phyloP scores from a whole-genome alignment of 2,888 invertebrate genomes.

The Formica aserva region DNA sequence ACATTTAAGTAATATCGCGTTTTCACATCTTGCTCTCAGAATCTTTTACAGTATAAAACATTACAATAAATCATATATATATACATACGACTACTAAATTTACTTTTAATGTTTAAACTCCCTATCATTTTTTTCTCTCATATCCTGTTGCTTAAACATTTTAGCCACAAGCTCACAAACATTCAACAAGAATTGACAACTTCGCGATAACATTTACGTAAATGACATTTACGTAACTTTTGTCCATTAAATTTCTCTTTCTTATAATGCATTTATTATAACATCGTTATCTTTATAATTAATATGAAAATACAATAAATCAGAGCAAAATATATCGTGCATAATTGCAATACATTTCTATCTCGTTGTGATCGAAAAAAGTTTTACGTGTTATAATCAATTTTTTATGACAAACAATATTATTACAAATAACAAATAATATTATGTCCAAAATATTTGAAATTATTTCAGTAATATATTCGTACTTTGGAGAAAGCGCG shows the following conservation, averaged over 20 bases:
- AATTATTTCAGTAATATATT: not conserved
- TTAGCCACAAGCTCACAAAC: not conserved
- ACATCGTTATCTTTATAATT: not conserved
- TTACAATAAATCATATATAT: slow-evolving; percentile 25
- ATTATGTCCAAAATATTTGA: not conserved
- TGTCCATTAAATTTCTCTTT: not conserved
- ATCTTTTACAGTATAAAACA: not conserved
- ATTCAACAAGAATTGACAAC: not conserved
- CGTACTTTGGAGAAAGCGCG: not conserved
- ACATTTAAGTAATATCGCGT: not conserved
- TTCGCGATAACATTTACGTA: not conserved
- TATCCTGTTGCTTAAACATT: slow-evolving; percentile 7
- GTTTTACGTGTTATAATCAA: not conserved
- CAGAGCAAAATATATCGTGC: not conserved
- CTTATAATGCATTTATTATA: not conserved
- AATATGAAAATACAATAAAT: not conserved
- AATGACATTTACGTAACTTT: slow-evolving; percentile 11
- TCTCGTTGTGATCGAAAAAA: not conserved
- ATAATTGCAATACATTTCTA: not conserved
- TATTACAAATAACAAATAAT: not conserved
- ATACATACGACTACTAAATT: not conserved
- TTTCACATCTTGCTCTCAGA: slow-evolving; percentile 3
- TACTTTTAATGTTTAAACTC: slow-evolving; percentile 22
- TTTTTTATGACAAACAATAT: not conserved
- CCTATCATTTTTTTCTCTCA: slow-evolving; percentile 6